Evolutionary conservation across 1,140 invertebrate species (phyloP).

Genomic region (Drosophila teissieri): DNA sequence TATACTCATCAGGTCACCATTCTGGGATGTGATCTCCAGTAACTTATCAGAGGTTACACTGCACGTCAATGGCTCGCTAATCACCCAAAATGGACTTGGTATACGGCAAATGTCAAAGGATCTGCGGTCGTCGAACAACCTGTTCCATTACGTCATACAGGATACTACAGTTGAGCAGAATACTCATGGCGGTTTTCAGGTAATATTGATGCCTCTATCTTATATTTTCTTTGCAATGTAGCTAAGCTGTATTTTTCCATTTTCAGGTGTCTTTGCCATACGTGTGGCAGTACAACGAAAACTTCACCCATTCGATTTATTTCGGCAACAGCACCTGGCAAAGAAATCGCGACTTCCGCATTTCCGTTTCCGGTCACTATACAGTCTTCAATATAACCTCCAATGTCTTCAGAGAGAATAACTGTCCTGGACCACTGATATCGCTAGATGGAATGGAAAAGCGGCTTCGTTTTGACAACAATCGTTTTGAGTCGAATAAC

Average conservation of each 20-base stretch:
- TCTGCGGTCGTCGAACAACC: constrained; percentile 95
- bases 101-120: constrained; percentile 95
- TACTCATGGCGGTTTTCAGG: constrained; percentile 91
- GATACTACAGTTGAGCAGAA: constrained; percentile 95
- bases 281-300: constrained; percentile 97
- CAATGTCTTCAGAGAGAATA: constrained; percentile 94
- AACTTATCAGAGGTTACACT: constrained; percentile 94
- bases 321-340: constrained; percentile 94
- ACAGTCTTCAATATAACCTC: constrained; percentile 92
- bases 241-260: background rate
- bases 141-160: constrained; percentile 96
- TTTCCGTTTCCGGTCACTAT: constrained; percentile 96
- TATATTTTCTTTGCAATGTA: too few relatives aligned
- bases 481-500: constrained; percentile 92
- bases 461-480: constrained; percentile 91
- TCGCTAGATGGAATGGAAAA: constrained; percentile 98
- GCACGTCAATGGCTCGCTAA: constrained; percentile 93
- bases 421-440: constrained; percentile 92
- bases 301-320: constrained; percentile 95
- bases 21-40: constrained; percentile 92
- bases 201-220: background rate
- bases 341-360: constrained; percentile 93
- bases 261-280: constrained; percentile 94
- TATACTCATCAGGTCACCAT: constrained; percentile 92
- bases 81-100: constrained; percentile 93